Evolutionary conservation across 2,797 vertebrate species (phyloP).

Genomic region (Muscicapa striata): DNA sequence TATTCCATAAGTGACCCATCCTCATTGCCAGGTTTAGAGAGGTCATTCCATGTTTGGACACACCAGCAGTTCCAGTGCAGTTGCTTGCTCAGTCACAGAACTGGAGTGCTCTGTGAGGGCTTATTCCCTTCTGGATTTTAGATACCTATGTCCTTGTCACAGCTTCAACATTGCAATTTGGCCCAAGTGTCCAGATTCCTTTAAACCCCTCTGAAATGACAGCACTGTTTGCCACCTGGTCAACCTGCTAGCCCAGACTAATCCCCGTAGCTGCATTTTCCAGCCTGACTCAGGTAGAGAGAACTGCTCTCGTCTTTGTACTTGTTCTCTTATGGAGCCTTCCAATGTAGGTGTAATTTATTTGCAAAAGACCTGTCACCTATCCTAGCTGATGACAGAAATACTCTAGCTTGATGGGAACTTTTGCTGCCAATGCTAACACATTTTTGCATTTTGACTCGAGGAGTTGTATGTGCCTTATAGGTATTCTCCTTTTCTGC

Average conservation of each 20-base stretch:
- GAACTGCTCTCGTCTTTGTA: neutral
- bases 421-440: neutral
- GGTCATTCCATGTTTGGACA: fast-evolving
- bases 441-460: neutral
- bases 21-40: neutral
- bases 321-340: neutral
- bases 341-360: neutral
- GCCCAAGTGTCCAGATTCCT: neutral
- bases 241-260: neutral
- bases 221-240: neutral
- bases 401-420: neutral
- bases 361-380: neutral
- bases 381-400: neutral
- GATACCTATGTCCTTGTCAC: neutral
- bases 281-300: neutral
- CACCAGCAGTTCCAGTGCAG: neutral
- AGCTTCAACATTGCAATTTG: neutral
- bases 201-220: neutral
- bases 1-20: fast-evolving
- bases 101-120: neutral
- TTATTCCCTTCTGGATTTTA: neutral
- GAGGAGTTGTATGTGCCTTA: neutral
- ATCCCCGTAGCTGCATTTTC: neutral
- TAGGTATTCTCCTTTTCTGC: neutral
- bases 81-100: neutral